phyloP scores from a whole-genome alignment of 1,140 invertebrate genomes.

The Atta colombica region DNA sequence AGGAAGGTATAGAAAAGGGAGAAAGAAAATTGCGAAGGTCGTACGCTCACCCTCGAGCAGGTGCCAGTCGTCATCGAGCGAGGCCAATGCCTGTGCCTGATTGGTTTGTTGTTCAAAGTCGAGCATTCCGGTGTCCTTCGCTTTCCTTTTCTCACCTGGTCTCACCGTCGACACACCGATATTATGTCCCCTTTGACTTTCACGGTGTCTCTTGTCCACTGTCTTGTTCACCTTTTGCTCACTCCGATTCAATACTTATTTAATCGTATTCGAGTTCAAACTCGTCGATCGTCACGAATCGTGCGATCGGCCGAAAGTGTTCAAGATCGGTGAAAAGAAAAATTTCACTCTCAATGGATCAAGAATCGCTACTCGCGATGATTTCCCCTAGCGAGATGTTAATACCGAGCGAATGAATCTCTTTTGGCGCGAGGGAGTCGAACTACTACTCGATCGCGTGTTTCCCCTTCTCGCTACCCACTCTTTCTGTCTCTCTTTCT shows the following conservation, averaged over 20 bases:
- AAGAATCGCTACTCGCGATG: slow-evolving; percentile 7
- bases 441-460: slow-evolving; percentile 3
- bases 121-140: slow-evolving; percentile 69
- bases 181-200: not conserved
- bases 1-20: slow-evolving; percentile 25
- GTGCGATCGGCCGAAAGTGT: not conserved
- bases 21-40: slow-evolving; percentile 78
- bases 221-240: slow-evolving; percentile 15
- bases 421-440: slow-evolving; percentile 34
- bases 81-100: slow-evolving; percentile 79
- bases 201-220: slow-evolving; percentile 17
- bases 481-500: slow-evolving; percentile 30
- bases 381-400: slow-evolving; percentile 39
- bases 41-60: slow-evolving; percentile 81
- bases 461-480: slow-evolving; percentile 25
- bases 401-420: slow-evolving; percentile 13
- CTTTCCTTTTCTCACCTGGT: not conserved
- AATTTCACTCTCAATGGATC: not conserved
- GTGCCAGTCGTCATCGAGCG: slow-evolving; percentile 81
- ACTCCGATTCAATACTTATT: slow-evolving; percentile 25
- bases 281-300: slow-evolving; percentile 9
- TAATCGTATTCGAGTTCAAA: not conserved
- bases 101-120: slow-evolving; percentile 82
- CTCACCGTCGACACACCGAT: not conserved
- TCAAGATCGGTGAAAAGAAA: slow-evolving; percentile 22